A percentile compares a stretch with the other conserved stretches of the same genome.
phyloP scores from a whole-genome alignment of 2,113 vertebrate genomes.

The Grantiella picta region DNA sequence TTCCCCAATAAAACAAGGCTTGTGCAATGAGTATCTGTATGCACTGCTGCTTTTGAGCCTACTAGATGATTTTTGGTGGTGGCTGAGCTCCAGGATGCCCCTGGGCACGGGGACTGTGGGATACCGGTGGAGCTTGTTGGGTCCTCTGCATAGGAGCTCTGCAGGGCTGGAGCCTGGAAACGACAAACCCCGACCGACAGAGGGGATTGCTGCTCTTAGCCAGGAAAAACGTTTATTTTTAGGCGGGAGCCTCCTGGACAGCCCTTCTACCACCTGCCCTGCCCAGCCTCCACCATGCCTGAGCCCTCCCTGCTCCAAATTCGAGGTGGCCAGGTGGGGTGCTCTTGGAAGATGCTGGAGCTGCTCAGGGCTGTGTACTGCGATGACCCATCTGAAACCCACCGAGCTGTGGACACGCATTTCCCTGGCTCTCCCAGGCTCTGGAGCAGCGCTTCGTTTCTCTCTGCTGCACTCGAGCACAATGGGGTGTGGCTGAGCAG shows the following conservation, averaged over 20 bases:
- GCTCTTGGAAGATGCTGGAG: neutral
- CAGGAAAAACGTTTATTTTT: neutral
- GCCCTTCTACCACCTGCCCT: neutral
- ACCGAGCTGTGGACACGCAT: rapidly evolving
- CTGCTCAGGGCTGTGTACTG: neutral
- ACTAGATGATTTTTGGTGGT: neutral
- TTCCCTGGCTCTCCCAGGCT: neutral
- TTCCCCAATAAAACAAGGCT: neutral
- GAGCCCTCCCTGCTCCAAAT: neutral
- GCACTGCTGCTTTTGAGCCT: neutral
- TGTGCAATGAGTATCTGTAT: neutral
- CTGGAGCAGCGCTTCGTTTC: neutral
- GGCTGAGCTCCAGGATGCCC: neutral
- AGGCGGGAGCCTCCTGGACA: neutral
- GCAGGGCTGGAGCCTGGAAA: neutral
- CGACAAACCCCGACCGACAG: neutral
- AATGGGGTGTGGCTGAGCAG: rapidly evolving
- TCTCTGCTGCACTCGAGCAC: neutral
- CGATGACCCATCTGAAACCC: neutral
- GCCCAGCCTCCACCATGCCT: rapidly evolving
- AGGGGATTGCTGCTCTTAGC: rapidly evolving
- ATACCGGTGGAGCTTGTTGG: neutral
- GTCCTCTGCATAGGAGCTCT: neutral
- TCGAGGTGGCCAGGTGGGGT: rapidly evolving
- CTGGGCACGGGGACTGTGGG: neutral